Evolutionary conservation across 1,140 invertebrate genomes (phyloP), one percentile per base, ranked within the genome.

Genomic region (Wiebesia pumilae): DNA sequence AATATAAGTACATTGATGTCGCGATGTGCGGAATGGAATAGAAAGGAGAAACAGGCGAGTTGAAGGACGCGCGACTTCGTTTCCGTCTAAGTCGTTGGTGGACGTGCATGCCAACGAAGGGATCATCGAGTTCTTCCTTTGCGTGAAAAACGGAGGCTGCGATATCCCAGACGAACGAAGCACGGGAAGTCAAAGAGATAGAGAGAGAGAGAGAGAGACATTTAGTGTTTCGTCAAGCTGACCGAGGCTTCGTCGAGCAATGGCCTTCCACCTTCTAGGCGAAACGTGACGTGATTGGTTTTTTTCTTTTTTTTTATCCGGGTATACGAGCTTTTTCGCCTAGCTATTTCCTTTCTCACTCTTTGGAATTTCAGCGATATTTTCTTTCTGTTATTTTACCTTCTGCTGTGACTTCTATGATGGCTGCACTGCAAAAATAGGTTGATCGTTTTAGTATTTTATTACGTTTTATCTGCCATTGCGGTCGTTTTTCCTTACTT

Each of bases 61-160:
- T 24, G 35, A 73, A 73, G 69, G 69, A 73, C 21, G 69, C 69
- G 33, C 69, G 27, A 62, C 69, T 40, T 40, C 4, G n/a, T 7
- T 33, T 35, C 38, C 38, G 35, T 33, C 33, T 16, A n/a, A n/a
- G 21, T n/a, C 58, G 43, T 21, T 27, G 27, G 7, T 3, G 79
- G 54, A 14, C 67, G 3, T 71, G 85, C 69, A 81, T 86, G 67
- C 85, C 79, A 80, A 86, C 79, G 35, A 81, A 75, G 79, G 69
- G 79, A 86, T 80, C 81, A 51, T 81, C 51, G 35, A 47, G 51
- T 65, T 71, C 30, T 62, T 38, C 33, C 38, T 3, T 7, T 4
- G 35, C 38, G 6, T 21, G 67, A 19, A 38, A 38, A 35, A 10
- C 12, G 30, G 47, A 54, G 47, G 43, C 47, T 30, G 38, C 73